phyloP scores from a whole-genome alignment of 2,888 invertebrate genomes.

The Leptinotarsa juncta region DNA sequence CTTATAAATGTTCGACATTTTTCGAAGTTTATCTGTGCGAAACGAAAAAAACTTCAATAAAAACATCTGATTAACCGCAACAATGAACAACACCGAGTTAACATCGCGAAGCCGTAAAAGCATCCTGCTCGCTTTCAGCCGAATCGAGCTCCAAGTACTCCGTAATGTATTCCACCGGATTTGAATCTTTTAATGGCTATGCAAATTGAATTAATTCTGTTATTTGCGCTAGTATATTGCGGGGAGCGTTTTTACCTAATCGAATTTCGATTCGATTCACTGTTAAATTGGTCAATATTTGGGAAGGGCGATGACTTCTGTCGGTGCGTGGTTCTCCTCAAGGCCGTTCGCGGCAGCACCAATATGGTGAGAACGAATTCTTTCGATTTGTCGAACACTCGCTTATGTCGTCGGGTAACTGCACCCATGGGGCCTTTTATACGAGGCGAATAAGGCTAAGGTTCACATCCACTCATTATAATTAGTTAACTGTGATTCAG shows the following conservation, averaged over 20 bases:
- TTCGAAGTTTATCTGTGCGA: neutral
- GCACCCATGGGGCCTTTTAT: conserved; percentile 6
- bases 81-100: neutral
- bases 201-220: conserved; percentile 13
- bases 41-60: neutral
- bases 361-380: neutral
- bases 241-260: neutral
- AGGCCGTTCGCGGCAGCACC: neutral
- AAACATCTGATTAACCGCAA: neutral
- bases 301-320: conserved; percentile 11
- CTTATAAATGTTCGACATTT: neutral
- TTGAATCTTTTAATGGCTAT: conserved; percentile 2
- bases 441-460: neutral
- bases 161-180: conserved; percentile 6
- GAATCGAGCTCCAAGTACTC: neutral
- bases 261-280: neutral
- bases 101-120: neutral
- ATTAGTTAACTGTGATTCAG: too few species aligned
- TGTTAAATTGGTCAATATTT: conserved; percentile 14
- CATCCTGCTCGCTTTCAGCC: neutral
- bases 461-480: too few species aligned
- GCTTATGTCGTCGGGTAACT: neutral
- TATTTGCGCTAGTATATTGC: neutral
- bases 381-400: neutral
- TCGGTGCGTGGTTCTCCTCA: neutral